Percentiles rank a stretch among this genome's conserved stretches.
Conservation (phyloP, 2,113 vertebrate species). For the Picathartes gymnocephalus region DNA sequence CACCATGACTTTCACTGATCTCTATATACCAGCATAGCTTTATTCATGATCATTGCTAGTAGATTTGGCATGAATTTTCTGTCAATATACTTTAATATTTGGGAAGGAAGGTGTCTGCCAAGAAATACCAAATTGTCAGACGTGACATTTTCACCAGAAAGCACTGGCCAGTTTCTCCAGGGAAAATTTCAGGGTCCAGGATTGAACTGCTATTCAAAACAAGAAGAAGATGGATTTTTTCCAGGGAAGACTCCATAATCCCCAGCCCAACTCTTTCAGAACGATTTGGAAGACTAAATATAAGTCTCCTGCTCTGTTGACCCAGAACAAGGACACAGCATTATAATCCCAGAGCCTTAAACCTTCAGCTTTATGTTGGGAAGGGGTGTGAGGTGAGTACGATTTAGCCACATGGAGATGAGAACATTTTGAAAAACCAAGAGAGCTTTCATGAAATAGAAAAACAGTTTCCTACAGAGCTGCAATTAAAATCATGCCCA, state of each 20-base stretch:
- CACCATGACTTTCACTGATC: background rate
- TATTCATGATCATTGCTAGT: rapidly evolving
- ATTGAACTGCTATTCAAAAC: background rate
- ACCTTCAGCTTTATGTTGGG: background rate
- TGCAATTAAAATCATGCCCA: background rate
- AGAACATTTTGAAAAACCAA: background rate
- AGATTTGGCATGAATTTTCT: background rate
- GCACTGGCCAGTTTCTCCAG: background rate
- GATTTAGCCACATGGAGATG: rapidly evolving
- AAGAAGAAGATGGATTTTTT: background rate
- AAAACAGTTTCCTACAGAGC: background rate
- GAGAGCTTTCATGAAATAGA: background rate
- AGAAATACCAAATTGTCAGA: background rate
- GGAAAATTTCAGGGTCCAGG: background rate
- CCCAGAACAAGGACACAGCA: background rate
- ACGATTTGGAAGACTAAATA: background rate
- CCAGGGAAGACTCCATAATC: background rate
- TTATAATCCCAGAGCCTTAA: background rate
- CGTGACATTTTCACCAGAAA: background rate
- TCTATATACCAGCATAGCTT: background rate
- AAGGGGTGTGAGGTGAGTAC: rapidly evolving
- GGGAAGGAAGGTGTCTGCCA: background rate
- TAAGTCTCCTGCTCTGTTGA: background rate
- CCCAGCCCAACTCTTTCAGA: background rate
- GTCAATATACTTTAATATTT: background rate